Evolutionary conservation across 2,888 invertebrate species (phyloP).

Genomic region (Sclerodermus sp.): DNA sequence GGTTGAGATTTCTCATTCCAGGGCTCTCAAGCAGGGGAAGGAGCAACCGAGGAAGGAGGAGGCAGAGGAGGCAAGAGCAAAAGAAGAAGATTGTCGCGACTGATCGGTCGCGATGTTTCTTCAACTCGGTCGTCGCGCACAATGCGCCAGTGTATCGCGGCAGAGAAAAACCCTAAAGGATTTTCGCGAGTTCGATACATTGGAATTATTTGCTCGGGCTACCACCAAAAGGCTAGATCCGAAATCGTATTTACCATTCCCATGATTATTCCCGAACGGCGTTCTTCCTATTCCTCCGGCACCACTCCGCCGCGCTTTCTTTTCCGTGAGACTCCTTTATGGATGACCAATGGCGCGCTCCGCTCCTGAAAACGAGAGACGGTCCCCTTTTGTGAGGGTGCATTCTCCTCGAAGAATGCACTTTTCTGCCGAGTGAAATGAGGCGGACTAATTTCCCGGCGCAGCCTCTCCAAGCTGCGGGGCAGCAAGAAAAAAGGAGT

Average conservation of each 20-base stretch:
- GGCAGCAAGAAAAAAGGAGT: conserved; percentile 21
- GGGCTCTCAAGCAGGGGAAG: conserved; percentile 8
- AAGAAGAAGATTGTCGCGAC: conserved; percentile 23
- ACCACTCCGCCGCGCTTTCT: background rate
- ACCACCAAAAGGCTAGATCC: conserved; percentile 29
- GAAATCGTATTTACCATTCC: conserved; percentile 53
- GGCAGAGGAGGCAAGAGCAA: no score
- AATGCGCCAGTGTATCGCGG: no score
- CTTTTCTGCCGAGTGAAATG: conserved; percentile 49
- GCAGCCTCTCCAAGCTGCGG: background rate
- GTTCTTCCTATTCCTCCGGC: conserved; percentile 2
- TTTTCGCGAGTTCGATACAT: conserved; percentile 36
- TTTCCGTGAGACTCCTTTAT: conserved; percentile 29
- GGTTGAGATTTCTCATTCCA: background rate
- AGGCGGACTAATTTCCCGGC: conserved; percentile 42
- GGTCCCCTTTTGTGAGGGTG: conserved; percentile 37
- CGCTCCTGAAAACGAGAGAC: conserved; percentile 35
- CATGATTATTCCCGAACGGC: conserved; percentile 42
- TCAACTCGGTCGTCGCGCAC: conserved; percentile 1
- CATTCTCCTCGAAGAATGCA: conserved; percentile 39
- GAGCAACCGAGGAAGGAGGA: no score
- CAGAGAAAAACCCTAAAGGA: conserved; percentile 22
- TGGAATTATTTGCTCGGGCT: conserved; percentile 39
- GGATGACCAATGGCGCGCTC: conserved; percentile 47
- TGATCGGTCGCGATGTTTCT: conserved; percentile 22